phyloP scores from a whole-genome alignment of 1,140 invertebrate genomes.

The Conopomorpha cramerella region DNA sequence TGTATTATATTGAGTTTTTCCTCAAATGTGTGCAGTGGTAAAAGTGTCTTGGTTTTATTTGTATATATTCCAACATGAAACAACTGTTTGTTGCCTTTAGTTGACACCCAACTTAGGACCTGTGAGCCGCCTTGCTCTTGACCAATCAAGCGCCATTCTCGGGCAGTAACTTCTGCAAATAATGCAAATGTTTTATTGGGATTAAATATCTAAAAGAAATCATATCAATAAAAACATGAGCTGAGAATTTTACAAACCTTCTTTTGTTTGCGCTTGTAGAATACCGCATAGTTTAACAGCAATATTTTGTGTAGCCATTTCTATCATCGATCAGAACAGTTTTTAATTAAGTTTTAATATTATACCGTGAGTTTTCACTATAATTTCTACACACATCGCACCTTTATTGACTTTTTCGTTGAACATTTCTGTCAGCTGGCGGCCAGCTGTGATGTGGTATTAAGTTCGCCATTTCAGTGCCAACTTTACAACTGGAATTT shows the following conservation, averaged over 20 bases:
- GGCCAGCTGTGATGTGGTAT: conserved; percentile 39
- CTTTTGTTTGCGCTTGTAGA: conserved; percentile 30
- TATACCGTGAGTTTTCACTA: too few species aligned
- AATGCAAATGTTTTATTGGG: not conserved
- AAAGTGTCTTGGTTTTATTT: conserved; percentile 60
- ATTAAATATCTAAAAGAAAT: conserved; percentile 1
- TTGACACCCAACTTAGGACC: conserved; percentile 71
- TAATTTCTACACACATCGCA: too few species aligned
- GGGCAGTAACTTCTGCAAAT: conserved; percentile 56
- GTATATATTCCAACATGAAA: conserved; percentile 58
- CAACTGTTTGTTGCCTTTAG: conserved; percentile 29
- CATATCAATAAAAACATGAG: conserved; percentile 1
- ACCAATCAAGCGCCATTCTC: conserved; percentile 76
- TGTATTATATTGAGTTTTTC: conserved; percentile 72
- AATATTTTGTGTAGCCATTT: conserved; percentile 47
- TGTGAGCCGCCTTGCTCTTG: conserved; percentile 76
- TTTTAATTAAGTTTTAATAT: not conserved
- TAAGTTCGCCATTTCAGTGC: conserved; percentile 27
- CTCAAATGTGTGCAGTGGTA: conserved; percentile 67
- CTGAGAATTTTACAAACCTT: conserved; percentile 20
- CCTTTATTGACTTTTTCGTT: conserved; percentile 44
- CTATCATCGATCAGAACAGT: too few species aligned
- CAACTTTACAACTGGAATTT: too few species aligned
- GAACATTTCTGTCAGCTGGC: conserved; percentile 52
- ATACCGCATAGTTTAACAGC: conserved; percentile 54